phyloP scores from a whole-genome alignment of 2,888 invertebrate genomes.

The Cabera pusaria region DNA sequence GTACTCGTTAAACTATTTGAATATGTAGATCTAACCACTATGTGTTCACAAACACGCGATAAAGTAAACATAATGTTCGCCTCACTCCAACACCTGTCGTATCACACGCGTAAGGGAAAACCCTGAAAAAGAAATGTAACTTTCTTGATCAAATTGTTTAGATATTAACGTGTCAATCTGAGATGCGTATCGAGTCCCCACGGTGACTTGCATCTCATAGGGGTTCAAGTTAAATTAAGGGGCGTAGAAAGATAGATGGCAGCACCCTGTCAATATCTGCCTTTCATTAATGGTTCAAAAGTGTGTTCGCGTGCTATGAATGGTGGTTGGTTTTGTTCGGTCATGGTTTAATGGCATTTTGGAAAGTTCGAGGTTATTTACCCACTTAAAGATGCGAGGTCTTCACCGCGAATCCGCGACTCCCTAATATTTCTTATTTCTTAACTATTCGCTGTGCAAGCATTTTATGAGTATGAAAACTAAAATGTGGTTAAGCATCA shows the following conservation, averaged over 20 bases:
- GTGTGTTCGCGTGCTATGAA: constrained; percentile 58
- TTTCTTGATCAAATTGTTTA: constrained; percentile 24
- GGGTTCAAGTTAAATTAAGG: constrained; percentile 68
- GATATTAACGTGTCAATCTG: constrained; percentile 64
- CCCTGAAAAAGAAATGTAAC: too few species aligned
- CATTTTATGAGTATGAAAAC: too few species aligned
- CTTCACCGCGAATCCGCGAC: constrained; percentile 11
- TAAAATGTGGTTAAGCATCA: not conserved
- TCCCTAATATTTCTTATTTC: too few species aligned
- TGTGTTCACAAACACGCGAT: too few species aligned
- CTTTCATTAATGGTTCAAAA: constrained; percentile 70
- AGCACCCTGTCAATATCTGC: constrained; percentile 66
- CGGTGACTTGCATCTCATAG: constrained; percentile 56
- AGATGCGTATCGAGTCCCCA: constrained; percentile 52
- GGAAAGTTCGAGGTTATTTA: constrained; percentile 40
- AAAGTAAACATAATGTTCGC: too few species aligned
- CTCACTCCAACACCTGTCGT: too few species aligned
- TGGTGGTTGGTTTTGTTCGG: constrained; percentile 46
- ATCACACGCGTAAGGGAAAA: too few species aligned
- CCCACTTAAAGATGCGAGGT: constrained; percentile 11
- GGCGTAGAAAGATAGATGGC: constrained; percentile 66
- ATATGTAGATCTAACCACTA: too few species aligned
- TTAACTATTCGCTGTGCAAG: too few species aligned
- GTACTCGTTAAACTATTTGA: too few species aligned
- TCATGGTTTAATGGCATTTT: constrained; percentile 44